These are phyloP conservation scores for Orgyia antiqua DNA, from an alignment of 2,888 invertebrate species.

Conservation along the genomic window DNA sequence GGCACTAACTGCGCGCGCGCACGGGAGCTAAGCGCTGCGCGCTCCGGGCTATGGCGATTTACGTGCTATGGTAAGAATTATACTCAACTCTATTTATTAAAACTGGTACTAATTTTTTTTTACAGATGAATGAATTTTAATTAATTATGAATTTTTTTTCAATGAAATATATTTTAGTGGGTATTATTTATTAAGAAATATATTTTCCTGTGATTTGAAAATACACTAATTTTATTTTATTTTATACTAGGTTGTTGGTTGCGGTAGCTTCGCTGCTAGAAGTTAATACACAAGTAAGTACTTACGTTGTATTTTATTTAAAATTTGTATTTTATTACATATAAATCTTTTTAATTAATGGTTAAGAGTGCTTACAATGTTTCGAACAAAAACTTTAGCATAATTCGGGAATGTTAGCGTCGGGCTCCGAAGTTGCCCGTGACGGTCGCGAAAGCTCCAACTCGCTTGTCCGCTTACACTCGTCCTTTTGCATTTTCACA, in stretches of 20 bases:
- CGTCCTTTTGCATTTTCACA: slow-evolving; percentile 66
- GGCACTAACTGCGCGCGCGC: slow-evolving; percentile 74
- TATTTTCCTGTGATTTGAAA: background rate
- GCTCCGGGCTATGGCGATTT: slow-evolving; percentile 72
- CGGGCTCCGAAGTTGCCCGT: slow-evolving; percentile 13
- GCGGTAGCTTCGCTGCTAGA: slow-evolving; percentile 53
- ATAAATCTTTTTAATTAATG: background rate
- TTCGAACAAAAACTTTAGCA: slow-evolving; percentile 34
- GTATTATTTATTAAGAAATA: too few relatives aligned
- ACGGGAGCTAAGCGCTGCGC: slow-evolving; percentile 72
- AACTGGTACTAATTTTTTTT: background rate
- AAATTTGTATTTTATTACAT: background rate
- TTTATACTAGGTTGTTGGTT: slow-evolving; percentile 55
- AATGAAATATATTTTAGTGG: too few relatives aligned
- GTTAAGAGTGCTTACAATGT: slow-evolving; percentile 11
- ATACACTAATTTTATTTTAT: too few relatives aligned
- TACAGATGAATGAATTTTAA: background rate
- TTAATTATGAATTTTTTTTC: too few relatives aligned
- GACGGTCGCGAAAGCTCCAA: slow-evolving; percentile 31
- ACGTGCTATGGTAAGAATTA: slow-evolving; percentile 65
- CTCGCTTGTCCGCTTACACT: slow-evolving; percentile 54
- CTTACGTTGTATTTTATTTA: slow-evolving; percentile 8
- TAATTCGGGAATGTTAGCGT: slow-evolving; percentile 47
- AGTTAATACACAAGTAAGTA: slow-evolving; percentile 55
- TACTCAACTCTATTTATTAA: slow-evolving; percentile 1